Base-by-base conservation (phyloP, 2,113 vertebrate genomes). In the Saguinus midas region DNA sequence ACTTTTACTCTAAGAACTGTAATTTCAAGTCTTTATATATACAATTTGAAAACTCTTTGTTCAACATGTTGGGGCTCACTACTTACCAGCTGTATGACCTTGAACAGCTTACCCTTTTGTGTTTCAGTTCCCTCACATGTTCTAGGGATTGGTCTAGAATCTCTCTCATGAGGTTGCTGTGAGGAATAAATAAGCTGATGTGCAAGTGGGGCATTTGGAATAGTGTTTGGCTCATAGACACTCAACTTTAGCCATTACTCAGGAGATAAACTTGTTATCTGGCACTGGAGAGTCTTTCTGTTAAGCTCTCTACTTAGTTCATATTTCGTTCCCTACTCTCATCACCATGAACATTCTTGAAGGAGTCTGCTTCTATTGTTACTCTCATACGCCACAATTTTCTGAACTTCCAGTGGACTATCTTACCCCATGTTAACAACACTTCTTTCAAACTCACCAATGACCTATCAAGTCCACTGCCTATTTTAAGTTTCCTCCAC, bases 1-100 rank as follows among this genome's bases (percentile, higher is more conserved):
- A 48, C 4, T 91, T 95, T 85, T 75, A 81, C 79, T 94, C 91
- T 84, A 87, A 66, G 48, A 91, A 96, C 64, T 61, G 75, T 27
- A 73, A 90, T 96, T 94, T 97, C 61, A 91, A 80, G 50, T 81
- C 32, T 35, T 82, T 58, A 85, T 78, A 72, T 9, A 76, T 37
- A 64, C 14, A 96, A 85, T 88, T 50, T 87, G 64, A 92, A 97
- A 92, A 68, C 12, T 13, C 18, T 84, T n/a, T 68, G 17, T 37
- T 94, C 32, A 78, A 66, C 29, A 45, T 32, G 20, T 6, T 50
- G 35, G 17, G 79, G 23, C 9, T 29, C 78, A 72, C 5, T 81
- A 40, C 27, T 91, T 86, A 50, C 16, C 40, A 81, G 43, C 84
- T n/a, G 16, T 23, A 18, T 90, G 89, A 86, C 55, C 55, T 18